Conservation (phyloP, 2,888 invertebrate genomes). For the Metallyticus violacea region DNA sequence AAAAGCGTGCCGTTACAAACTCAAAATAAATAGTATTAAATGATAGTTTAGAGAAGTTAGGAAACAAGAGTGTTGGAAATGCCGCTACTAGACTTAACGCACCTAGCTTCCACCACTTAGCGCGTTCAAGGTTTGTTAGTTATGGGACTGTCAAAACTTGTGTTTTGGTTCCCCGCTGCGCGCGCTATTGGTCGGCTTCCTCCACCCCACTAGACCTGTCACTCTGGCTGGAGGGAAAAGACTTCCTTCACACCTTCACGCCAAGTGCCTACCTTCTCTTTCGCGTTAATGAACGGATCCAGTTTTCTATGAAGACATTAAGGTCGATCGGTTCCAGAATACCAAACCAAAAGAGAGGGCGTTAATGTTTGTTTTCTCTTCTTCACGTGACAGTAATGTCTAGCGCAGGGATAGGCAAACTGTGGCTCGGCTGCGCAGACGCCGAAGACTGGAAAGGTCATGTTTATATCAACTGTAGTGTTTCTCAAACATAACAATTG, state of each 20-base stretch:
- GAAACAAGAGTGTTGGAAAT: no score
- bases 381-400: background rate
- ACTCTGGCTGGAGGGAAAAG: background rate
- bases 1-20: no score
- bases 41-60: no score
- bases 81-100: background rate
- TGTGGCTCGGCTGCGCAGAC: no score
- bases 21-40: no score
- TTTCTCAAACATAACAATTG: no score
- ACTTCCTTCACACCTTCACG: no score
- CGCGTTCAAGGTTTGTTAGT: background rate
- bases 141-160: slow-evolving; percentile 3
- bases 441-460: no score
- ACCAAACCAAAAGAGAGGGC: background rate
- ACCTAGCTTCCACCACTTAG: background rate
- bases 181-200: no score
- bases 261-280: background rate
- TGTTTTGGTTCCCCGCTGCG: background rate
- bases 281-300: background rate
- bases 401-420: background rate
- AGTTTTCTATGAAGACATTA: background rate
- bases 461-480: no score
- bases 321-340: background rate
- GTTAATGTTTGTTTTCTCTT: background rate
- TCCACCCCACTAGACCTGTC: no score